Evolutionary conservation across 2,888 invertebrate genomes (phyloP), one percentile per base, ranked within the genome.

Genomic region (Hofmannophila pseudospretella): DNA sequence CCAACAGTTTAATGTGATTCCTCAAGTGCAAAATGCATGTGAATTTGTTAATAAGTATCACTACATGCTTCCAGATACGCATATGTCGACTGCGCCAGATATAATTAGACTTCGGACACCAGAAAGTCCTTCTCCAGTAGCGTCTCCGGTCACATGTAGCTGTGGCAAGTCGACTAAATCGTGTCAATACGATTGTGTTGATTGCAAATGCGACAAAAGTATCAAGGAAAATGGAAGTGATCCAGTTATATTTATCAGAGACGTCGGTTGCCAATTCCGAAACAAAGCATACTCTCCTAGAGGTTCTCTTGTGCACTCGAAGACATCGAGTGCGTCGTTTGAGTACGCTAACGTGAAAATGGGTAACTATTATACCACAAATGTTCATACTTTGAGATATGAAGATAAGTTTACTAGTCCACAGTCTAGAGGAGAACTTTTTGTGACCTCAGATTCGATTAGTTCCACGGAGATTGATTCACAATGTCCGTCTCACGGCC

Each of bases 181-280:
- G 3, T 80, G 80, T 43, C 84, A 85, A 49, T 76, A 67, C 39
- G 58, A 71, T 40, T 53, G 54, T 34, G 34, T 44, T 19, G 51
- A 67, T 36, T 53, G 49, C 26, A 58, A 62, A 48, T 50, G 49
- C 34, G 34, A 39, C 20, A 39, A 34, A 27, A 33, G 30, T 23
- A 32, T 32, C 7, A 54, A 53, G 35, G 53, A 54, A 25, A 49
- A 36, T 20, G 10, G 38, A 0, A 68, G 62, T 9, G 71, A 76
- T 19, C 65, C 61, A 1, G 57, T 84, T 8, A 55, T 84, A 42
- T 84, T 70, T 39, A 76, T 85, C 22, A 71, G 84, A 54, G 82
- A 85, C 44, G 84, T 84, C 5, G 84, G 82, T 4, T 85, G 84
- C 47, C 85, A 85, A 44, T 82, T 81, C 45, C 54, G 63, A 42